Evolutionary conservation across 2,797 vertebrate species (phyloP), one percentile per base, ranked within the genome.

Genomic region (Sphenodon punctatus): DNA sequence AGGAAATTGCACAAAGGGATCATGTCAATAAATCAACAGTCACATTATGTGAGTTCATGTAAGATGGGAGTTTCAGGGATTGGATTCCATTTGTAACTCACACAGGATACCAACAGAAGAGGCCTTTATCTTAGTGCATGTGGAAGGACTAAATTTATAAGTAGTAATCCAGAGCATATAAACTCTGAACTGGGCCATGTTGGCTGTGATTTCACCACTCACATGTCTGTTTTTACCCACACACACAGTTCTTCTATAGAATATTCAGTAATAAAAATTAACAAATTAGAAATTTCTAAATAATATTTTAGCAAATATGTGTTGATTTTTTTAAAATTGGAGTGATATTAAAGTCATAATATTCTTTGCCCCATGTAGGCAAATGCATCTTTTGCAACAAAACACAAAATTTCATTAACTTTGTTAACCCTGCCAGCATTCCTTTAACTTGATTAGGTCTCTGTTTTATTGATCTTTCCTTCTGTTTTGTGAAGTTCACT

Each of bases 1-100:
- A 71, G 85, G 84, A 87, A 77, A 58, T 43, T 30, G 66, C 72
- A 38, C 67, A 72, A 79, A 63, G n/a, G n/a, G n/a, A n/a, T 48
- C 27, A 15, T 22, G 43, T 32, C 43, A 63, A 73, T 49, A 14
- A 7, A 38, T 60, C 45, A 49, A 3, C 14, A 27, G n/a, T 51
- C n/a, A 27, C 9, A 59, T 23, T 14, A 23, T 36, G 79, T 59
- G 49, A 23, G 12, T 67, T 72, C 73, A 68, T 39, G 51, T 16
- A 41, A 82, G 51, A 9, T 25, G 46, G 39, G 78, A 49, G 22
- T 4, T 4, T 48, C 22, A 42, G 13, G 77, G 22, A 42, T 4
- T 0, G 51, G 41, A 42, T 48, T 55, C 17, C 43, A 39, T 30
- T 60, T 67, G 14, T 23, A 17, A 20, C 41, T 5, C 30, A 7